Evolutionary conservation across 2,888 invertebrate species (phyloP).

Genomic region (Acanthacorydalis orientalis): DNA sequence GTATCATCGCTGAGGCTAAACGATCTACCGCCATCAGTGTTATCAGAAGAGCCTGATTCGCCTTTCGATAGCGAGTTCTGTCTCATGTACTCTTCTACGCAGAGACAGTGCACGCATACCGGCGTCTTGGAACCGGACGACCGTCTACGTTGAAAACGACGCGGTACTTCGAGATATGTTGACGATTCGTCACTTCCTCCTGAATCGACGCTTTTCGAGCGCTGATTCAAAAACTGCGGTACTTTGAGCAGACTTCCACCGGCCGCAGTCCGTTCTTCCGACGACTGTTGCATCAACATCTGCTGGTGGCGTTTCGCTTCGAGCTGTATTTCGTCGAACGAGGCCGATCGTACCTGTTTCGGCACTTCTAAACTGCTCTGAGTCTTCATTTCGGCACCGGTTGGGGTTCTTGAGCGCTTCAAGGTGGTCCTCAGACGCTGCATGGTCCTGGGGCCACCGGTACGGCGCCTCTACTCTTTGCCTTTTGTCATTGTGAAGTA

Average conservation of each 20-base stretch:
- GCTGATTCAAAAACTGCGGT: constrained; percentile 46
- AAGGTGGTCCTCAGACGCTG: constrained; percentile 72
- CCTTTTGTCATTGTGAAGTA: too few relatives aligned
- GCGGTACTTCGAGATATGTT: constrained; percentile 27
- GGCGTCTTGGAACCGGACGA: constrained; percentile 48
- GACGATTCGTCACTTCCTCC: constrained; percentile 54
- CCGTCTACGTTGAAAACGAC: constrained; percentile 44
- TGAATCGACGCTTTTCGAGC: constrained; percentile 69
- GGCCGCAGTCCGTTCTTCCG: constrained; percentile 12
- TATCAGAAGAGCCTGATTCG: constrained; percentile 17
- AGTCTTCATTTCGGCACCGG: constrained; percentile 81
- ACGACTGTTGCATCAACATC: constrained; percentile 12
- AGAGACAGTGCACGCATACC: constrained; percentile 61
- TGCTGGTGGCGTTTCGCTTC: constrained; percentile 47
- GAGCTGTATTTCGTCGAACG: constrained; percentile 78
- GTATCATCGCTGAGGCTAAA: constrained; percentile 33
- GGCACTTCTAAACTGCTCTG: constrained; percentile 84
- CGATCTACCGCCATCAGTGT: constrained; percentile 23
- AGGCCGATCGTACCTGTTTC: constrained; percentile 76
- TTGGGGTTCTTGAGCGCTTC: constrained; percentile 75
- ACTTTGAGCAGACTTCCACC: constrained; percentile 18
- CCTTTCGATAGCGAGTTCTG: constrained; percentile 26
- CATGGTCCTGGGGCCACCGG: constrained; percentile 38
- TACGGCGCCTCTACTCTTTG: neutral
- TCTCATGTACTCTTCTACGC: constrained; percentile 55